Evolutionary conservation across 2,797 vertebrate genomes (phyloP), one percentile per base, ranked within the genome.

Genomic region (Coregonus ussuriensis): DNA sequence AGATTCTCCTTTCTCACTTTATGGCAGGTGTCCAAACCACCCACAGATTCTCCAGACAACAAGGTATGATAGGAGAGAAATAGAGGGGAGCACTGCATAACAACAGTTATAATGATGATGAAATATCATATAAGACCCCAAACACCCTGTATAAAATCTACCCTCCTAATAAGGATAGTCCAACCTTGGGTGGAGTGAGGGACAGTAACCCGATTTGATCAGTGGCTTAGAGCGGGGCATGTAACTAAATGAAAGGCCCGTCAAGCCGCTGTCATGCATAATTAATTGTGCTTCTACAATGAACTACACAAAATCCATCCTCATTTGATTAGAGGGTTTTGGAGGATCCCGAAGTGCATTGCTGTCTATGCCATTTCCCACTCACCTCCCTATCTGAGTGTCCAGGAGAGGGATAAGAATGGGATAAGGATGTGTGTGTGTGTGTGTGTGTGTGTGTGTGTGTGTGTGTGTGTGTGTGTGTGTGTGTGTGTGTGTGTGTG

Each of bases 211-310:
- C 89, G 96, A 97, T 98, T 96, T 96, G 91, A 91, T 87, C 90
- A 95, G 94, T 92, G 92, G 95, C 94, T 96, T 79, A 91, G 95
- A 92, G 92, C 90, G 86, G 86, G 78, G 86, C 92, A 90, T 88
- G 91, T 96, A 97, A 96, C 93, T 87, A 96, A 97, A 97, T 97
- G 94, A 97, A 96, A 96, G 90, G 92, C 92, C 95, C 95, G 97
- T 91, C 94, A 97, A 95, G 96, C 93, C 83, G 83, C 94, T 96
- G 95, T 95, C 97, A 97, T 98, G 96, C 97, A 99, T 99, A 98
- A 99, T 99, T 98, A 98, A 98, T 98, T 95, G 94, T 92, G 92
- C 91, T 84, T 87, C 90, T 92, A 94, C 92, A 91, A 95, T 94
- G 94, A 94, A 94, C 95, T 93, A 93, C 95, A 95, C 92, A 94